Percentiles rank a stretch among this genome's conserved stretches.
These are phyloP conservation scores for Urocynchramus pylzowi DNA, from an alignment of 2,113 vertebrate species.

Conservation along the genomic window DNA sequence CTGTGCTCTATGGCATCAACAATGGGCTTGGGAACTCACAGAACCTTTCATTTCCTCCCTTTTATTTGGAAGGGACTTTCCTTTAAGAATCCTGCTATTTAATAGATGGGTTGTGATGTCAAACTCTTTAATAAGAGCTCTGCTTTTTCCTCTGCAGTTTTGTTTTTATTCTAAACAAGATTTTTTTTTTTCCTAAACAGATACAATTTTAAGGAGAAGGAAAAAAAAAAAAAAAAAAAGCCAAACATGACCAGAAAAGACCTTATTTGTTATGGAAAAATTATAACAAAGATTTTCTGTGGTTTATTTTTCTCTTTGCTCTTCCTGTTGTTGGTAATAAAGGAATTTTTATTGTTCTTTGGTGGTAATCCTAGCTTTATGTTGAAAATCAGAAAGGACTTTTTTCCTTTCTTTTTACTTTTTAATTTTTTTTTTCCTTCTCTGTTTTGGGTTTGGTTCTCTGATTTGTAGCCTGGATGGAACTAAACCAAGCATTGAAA, in stretches of 20 bases:
- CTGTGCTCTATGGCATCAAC: constrained; percentile 18
- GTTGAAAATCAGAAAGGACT: constrained; percentile 49
- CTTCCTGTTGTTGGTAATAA: constrained; percentile 58
- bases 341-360: constrained; percentile 65
- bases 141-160: constrained; percentile 49
- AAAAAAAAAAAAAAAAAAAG: neutral
- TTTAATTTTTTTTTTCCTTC: neutral
- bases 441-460: constrained; percentile 13
- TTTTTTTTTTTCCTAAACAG: constrained; percentile 35
- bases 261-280: constrained; percentile 61
- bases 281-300: constrained; percentile 57
- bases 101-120: constrained; percentile 47
- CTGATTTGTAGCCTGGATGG: constrained; percentile 49
- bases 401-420: neutral
- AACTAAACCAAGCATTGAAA: constrained; percentile 51
- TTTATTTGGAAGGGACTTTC: constrained; percentile 62
- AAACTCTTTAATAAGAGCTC: constrained; percentile 46
- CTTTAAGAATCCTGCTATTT: constrained; percentile 43
- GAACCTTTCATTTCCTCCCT: constrained; percentile 60
- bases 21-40: constrained; percentile 50
- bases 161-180: constrained; percentile 48
- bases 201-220: neutral
- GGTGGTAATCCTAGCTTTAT: constrained; percentile 53
- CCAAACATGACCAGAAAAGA: constrained; percentile 62
- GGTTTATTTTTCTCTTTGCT: constrained; percentile 40